These are phyloP conservation scores for Drosophila macrospina DNA, from an alignment of 2,888 invertebrate genomes.

Conservation along the genomic window DNA sequence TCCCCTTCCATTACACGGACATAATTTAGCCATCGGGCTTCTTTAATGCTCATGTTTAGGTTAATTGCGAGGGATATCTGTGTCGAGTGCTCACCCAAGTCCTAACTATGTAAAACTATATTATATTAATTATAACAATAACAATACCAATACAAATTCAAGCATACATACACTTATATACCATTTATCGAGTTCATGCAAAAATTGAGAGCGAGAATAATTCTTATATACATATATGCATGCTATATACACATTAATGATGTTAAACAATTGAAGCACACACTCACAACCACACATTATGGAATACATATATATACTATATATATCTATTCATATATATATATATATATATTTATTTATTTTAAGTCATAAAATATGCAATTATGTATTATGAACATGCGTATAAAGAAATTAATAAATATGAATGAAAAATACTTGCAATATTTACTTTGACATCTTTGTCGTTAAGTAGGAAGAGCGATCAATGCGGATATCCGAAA, in stretches of 20 bases:
- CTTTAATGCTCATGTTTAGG: slow-evolving; percentile 47
- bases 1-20: slow-evolving; percentile 10
- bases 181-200: slow-evolving; percentile 38
- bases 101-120: slow-evolving; percentile 56
- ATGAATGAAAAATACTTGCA: slow-evolving; percentile 66
- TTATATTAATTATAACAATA: slow-evolving; percentile 32
- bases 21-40: slow-evolving; percentile 59
- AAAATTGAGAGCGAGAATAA: slow-evolving; percentile 33
- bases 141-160: slow-evolving; percentile 34
- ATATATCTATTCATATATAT: no score
- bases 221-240: slow-evolving; percentile 36
- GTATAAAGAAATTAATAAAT: slow-evolving; percentile 77
- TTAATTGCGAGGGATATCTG: slow-evolving; percentile 43
- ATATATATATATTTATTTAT: slow-evolving; percentile 51
- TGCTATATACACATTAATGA: slow-evolving; percentile 54
- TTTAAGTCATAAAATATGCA: slow-evolving; percentile 78
- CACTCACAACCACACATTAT: slow-evolving; percentile 35
- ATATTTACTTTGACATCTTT: no score
- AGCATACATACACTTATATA: slow-evolving; percentile 15
- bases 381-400: slow-evolving; percentile 80
- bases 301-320: slow-evolving; percentile 24
- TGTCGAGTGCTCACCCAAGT: slow-evolving; percentile 58
- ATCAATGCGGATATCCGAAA: no score
- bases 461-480: no score
- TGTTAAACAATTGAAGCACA: slow-evolving; percentile 71